Evolutionary conservation across 2,888 invertebrate genomes (phyloP), one percentile per base, ranked within the genome.

Genomic region (Drosophila melanocephala): DNA sequence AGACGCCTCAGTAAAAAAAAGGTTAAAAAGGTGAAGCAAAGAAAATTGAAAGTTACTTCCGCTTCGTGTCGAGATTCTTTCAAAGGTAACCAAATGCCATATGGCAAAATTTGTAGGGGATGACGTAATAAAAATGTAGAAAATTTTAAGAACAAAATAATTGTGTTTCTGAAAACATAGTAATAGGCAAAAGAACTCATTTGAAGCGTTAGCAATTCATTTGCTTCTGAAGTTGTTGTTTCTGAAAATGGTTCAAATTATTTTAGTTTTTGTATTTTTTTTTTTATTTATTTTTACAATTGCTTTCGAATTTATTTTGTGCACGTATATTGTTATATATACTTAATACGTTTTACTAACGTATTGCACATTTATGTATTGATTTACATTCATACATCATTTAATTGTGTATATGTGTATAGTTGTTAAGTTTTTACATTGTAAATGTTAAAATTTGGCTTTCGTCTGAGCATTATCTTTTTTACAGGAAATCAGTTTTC

Each of bases 401-500:
- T 60, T 55, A 44, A 44, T 69, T 69, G 39, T 52, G 22, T 67
- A 53, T 57, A 65, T 22, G 22, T 47, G 22, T 56, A 50, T 53
- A 57, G 37, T 75, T 76, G 57, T 62, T 83, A 35, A 19, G 70
- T 84, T 87, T 89, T 83, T 86, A 86, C 90, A 90, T 76, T 75
- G 71, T 88, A 76, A 67, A 75, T 72, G 59, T 80, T 78, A 84
- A 81, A 82, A 83, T 90, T 87, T 84, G 79, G 79, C 79, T 77
- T 88, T 82, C 42, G 62, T 87, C 75, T 90, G 81, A 83, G 84
- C 85, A 79, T 82, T 91, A 77, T 75, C 76, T 22, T 47, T 73
- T 76, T 72, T 90, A 85, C 85, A 85, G 72, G 62, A 79, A 73
- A 78, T 76, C 33, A 64, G 28, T 58, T 66, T 67, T 81, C 53